Evolutionary conservation across 92 coral and sea anemone genomes (phyloP).

Genomic region (Virgularia gustaviana): DNA sequence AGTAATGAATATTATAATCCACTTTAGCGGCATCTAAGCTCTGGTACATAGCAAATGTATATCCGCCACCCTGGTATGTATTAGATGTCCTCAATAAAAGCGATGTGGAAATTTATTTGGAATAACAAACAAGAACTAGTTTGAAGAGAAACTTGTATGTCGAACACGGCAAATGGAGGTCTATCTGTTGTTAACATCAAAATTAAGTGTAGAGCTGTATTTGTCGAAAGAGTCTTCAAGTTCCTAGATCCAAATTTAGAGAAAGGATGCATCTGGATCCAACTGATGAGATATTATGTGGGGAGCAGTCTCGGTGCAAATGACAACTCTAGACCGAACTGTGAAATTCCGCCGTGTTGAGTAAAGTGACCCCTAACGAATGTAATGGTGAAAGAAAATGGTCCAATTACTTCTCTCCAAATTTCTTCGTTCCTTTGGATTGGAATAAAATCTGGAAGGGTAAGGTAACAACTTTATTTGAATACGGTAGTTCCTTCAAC

Average conservation of each 20-base stretch:
- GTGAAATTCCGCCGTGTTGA: background rate
- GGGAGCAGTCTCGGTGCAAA: background rate
- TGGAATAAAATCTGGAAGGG: constrained; percentile 28
- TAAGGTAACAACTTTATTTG: too few species aligned
- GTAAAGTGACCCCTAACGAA: background rate
- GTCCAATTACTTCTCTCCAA: background rate
- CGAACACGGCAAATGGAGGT: background rate
- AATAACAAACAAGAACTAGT: constrained; percentile 5
- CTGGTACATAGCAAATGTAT: constrained; percentile 35
- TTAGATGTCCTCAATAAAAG: background rate
- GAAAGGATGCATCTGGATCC: background rate
- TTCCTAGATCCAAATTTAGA: background rate
- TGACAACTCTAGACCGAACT: background rate
- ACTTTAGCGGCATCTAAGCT: constrained; percentile 27
- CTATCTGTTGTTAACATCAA: background rate
- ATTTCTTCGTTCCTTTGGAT: background rate
- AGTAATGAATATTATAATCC: background rate
- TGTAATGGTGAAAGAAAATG: background rate
- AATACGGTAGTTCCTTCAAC: too few species aligned
- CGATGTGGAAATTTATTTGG: constrained; percentile 18
- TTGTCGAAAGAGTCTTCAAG: background rate
- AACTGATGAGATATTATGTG: background rate
- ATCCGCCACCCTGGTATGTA: background rate
- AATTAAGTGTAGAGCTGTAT: background rate
- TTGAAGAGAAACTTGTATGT: background rate